These are phyloP conservation scores for Porites divaricata DNA, from an alignment of 92 coral and sea anemone genomes.

Conservation along the genomic window DNA sequence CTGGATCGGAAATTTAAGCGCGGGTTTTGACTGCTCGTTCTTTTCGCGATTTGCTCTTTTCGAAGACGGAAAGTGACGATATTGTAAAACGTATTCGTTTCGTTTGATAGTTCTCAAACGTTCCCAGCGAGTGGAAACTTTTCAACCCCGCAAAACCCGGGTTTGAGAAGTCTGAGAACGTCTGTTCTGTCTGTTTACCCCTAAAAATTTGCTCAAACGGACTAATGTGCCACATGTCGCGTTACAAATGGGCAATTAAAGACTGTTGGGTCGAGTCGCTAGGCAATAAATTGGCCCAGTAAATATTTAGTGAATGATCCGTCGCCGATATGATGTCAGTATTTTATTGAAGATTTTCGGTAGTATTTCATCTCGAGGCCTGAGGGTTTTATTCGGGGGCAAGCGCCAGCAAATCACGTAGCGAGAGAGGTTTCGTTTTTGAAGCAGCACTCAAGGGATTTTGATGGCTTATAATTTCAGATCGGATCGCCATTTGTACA, in stretches of 20 bases:
- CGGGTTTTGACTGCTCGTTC: too few species aligned
- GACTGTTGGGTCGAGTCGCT: slow-evolving; percentile 33
- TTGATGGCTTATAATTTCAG: slow-evolving; percentile 18
- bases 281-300: slow-evolving; percentile 31
- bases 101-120: neutral
- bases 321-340: neutral
- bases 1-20: too few species aligned
- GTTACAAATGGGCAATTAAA: slow-evolving; percentile 45
- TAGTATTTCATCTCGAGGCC: neutral
- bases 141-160: neutral
- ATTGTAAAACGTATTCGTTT: too few species aligned
- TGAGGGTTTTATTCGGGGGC: neutral
- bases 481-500: slow-evolving; percentile 45
- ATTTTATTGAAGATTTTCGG: slow-evolving; percentile 22
- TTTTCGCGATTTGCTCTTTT: too few species aligned
- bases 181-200: slow-evolving; percentile 8
- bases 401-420: neutral
- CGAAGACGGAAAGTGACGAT: too few species aligned
- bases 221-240: slow-evolving; percentile 37
- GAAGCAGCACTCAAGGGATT: neutral
- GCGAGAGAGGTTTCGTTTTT: neutral
- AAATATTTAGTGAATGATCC: slow-evolving; percentile 24
- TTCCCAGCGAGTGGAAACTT: neutral
- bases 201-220: slow-evolving; percentile 6
- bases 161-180: neutral